Evolutionary conservation across 2,113 vertebrate genomes (phyloP), one percentile per base, ranked within the genome.

Genomic region (Monopterus albus): DNA sequence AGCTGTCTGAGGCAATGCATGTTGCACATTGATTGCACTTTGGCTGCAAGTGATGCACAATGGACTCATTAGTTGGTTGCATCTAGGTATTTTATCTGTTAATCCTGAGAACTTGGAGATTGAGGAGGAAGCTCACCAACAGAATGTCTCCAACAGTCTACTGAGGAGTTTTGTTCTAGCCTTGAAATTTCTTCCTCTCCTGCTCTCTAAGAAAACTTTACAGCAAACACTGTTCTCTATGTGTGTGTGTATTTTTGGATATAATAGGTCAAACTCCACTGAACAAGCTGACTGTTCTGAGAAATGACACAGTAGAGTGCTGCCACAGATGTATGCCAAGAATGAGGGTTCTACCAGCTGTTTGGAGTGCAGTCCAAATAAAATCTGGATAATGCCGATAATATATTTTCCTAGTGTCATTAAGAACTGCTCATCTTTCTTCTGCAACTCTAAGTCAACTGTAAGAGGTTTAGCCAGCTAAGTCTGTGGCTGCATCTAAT

Each of bases 401-500:
- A 78, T 62, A 60, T 58, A 52, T 86, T 76, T 82, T 79, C 70
- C 62, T 14, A 11, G 58, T 51, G 60, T 80, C 64, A 75, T 82
- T 76, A 75, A 86, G 72, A 60, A 70, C 79, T 72, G 57, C 8
- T 8, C 63, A 60, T 66, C 77, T 75, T 72, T 76, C 61, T 52
- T 35, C 59, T 66, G 66, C 79, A 72, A 60, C 63, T 81, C 81
- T 49, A 47, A 72, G 52, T 79, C 33, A 38, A 70, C 69, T 55
- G 23, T 84, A 72, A 78, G 79, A 83, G 84, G 72, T 77, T 86
- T 79, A 81, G 77, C 75, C 75, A 83, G 50, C 77, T 75, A 66
- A 81, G 77, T 79, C 75, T 81, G 77, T 42, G 21, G 74, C 75
- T 75, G 70, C 43, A 73, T 77, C 84, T 88, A 85, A 85, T 90